Percentiles rank a stretch among this genome's conserved stretches.
These are phyloP conservation scores for Cinclus cinclus DNA, from an alignment of 2,113 vertebrate genomes.

Conservation along the genomic window DNA sequence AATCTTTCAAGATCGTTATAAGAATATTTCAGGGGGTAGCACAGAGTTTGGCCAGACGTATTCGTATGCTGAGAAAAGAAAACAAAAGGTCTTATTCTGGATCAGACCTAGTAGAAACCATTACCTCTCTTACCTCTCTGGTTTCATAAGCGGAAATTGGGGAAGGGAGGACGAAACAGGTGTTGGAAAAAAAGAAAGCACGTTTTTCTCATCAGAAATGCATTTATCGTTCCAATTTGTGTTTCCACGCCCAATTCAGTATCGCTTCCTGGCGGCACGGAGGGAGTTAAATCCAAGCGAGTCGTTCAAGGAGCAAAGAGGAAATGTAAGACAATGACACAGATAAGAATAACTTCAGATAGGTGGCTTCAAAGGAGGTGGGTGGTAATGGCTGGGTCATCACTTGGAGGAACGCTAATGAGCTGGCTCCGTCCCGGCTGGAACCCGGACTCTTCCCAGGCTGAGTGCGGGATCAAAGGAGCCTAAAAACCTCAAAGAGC, in stretches of 20 bases:
- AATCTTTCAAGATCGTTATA: neutral
- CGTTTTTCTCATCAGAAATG: neutral
- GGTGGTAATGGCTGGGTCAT: neutral
- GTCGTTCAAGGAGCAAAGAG: neutral
- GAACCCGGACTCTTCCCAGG: neutral
- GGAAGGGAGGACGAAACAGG: neutral
- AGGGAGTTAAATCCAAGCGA: neutral
- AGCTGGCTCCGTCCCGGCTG: slow-evolving; percentile 17
- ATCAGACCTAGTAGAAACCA: neutral
- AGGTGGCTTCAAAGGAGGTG: slow-evolving; percentile 3
- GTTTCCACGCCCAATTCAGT: neutral
- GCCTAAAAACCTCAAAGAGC: slow-evolving; percentile 22
- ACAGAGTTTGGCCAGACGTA: neutral
- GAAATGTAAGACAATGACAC: slow-evolving; percentile 33
- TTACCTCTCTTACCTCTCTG: neutral
- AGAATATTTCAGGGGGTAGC: neutral
- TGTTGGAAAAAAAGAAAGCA: neutral
- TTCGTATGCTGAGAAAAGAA: neutral
- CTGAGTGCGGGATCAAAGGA: slow-evolving; percentile 36
- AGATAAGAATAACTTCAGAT: slow-evolving; percentile 37
- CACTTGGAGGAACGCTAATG: neutral
- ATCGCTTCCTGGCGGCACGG: neutral
- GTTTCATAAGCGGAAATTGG: neutral
- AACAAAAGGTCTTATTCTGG: neutral
- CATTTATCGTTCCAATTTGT: neutral